Base-by-base conservation (phyloP, 2,113 vertebrate genomes). In the Rhombomys opimus region DNA sequence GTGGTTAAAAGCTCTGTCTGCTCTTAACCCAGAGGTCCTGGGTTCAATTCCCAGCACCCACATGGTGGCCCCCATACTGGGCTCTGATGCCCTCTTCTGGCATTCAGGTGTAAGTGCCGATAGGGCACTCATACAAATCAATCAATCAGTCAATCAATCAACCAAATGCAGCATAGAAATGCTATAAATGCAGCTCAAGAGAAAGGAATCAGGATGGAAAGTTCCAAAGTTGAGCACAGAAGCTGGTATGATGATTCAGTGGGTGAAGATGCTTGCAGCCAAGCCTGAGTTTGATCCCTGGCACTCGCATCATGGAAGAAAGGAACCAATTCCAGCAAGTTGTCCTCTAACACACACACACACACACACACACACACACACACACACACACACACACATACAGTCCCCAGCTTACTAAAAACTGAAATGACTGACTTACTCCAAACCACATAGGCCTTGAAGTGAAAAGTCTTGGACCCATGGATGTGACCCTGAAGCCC, bases 151-250 rank as follows among this genome's bases (percentile, higher is more conserved):
- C 41, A 46, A 46, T 46, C 46, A 46, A 96, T 73, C 77, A 91
- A 75, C 84, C 27, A 70, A 97, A 89, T 68, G 68, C 23, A 57
- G 32, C 57, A n/a, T 59, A 46, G 46, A 46, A 46, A 5, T 46
- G 68, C 70, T 91, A 76, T 80, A 63, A 95, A 46, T 46, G 73
- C n/a, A 92, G 77, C 54, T 92, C 76, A 85, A 84, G 89, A 90
- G 50, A 92, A 80, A 89, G 73, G 59, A 70, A n/a, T 80, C 59
- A 12, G 67, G 52, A n/a, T 52, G 23, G 57, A n/a, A 87, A 73
- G 59, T 70, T 18, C 41, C 76, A 73, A 90, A 77, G 52, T 27
- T 96, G 59, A 46, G 41, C 35, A 30, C 0, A 91, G 61, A 93
- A 92, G 38, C 25, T 75, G 38, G 73, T 35, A 38, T 38, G 35